phyloP scores from a whole-genome alignment of 2,797 vertebrate genomes.

The Dicrostonyx torquatus region DNA sequence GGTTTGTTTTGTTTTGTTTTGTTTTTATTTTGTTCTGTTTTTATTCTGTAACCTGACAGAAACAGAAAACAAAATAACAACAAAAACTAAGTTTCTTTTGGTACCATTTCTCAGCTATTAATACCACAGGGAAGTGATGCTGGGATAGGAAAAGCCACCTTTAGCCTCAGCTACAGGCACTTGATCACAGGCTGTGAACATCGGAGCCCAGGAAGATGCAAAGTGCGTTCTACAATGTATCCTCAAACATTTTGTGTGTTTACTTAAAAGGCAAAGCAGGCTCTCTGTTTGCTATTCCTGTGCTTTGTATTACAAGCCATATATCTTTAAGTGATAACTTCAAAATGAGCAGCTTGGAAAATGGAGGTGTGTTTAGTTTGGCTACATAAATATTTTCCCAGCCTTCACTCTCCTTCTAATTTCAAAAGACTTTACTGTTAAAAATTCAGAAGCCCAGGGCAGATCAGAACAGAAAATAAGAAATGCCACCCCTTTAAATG shows the following conservation, averaged over 20 bases:
- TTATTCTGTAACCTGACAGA: not conserved
- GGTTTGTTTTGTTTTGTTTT: no score
- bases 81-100: not conserved
- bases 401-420: not conserved
- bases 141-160: not conserved
- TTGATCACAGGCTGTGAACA: not conserved
- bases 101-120: not conserved
- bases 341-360: not conserved
- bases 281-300: not conserved
- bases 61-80: not conserved
- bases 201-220: not conserved
- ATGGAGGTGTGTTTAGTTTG: not conserved
- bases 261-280: not conserved
- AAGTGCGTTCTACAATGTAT: not conserved
- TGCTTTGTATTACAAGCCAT: not conserved
- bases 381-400: slow-evolving; percentile 20
- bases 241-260: not conserved
- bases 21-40: no score
- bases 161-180: not conserved
- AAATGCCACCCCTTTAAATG: not conserved
- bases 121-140: not conserved
- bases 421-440: not conserved
- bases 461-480: not conserved
- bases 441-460: slow-evolving; percentile 17
- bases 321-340: not conserved